Evolutionary conservation across 2,113 vertebrate genomes (phyloP), one percentile per base, ranked within the genome.

Genomic region (Formicarius rufipectus): DNA sequence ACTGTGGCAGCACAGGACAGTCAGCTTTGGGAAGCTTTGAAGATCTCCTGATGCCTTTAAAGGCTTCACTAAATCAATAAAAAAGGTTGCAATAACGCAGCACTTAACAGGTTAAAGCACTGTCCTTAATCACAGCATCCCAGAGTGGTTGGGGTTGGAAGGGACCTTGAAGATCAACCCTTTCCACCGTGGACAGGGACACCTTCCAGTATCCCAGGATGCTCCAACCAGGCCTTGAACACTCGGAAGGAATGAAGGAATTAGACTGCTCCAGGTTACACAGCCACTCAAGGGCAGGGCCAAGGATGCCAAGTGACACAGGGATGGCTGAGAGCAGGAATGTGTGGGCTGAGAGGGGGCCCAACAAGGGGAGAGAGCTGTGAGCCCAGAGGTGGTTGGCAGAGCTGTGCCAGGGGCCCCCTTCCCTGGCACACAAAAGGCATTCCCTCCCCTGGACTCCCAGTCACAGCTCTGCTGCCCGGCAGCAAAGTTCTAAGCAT

Each of bases 11-110:
- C n/a, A 39, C 22, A 23, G 69, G 53, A 16, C 25, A 5, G 42
- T 92, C 81, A 56, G 50, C 84, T 79, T 35, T 39, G 60, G 31
- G 56, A 92, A 92, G 73, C 80, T 89, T 87, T 93, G 84, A 76
- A 28, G 92, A 81, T 8, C 89, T 81, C 50, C 64, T 24, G 53
- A 44, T 30, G 60, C 68, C 85, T 73, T 81, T 45, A 83, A 83
- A 89, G 12, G 71, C 59, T 89, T 77, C 78, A 25, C 0, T 85
- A 73, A 4, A 66, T 63, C 84, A 66, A 74, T 90, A 63, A 80
- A 68, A 81, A 47, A 7, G 12, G 18, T 0, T 60, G 62, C 12
- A 83, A 50, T 47, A 66, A 77, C 7, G 50, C 50, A 63, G 78
- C 59, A 80, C 55, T 80, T 93, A 59, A 42, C 74, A 94, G 84